Evolutionary conservation across 2,888 invertebrate genomes (phyloP).

Genomic region (Selenia dentaria): DNA sequence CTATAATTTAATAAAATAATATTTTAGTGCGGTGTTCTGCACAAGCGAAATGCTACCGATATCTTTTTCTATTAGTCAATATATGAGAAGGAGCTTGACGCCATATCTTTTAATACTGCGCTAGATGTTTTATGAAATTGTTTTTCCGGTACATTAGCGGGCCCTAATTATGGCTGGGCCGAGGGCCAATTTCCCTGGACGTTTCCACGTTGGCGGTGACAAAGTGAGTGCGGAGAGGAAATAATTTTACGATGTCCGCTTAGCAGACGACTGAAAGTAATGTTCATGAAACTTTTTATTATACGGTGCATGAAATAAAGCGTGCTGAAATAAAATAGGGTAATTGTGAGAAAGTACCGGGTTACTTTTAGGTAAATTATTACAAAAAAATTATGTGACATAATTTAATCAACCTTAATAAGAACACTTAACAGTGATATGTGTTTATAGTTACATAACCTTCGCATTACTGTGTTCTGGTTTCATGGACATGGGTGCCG

Average conservation of each 20-base stretch:
- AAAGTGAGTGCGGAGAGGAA: conserved; percentile 66
- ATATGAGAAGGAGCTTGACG: too few species aligned
- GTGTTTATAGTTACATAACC: too few species aligned
- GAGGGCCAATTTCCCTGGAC: conserved; percentile 74
- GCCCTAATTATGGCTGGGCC: conserved; percentile 77
- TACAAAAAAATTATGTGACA: too few species aligned
- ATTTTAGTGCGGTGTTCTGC: too few species aligned
- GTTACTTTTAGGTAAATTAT: too few species aligned
- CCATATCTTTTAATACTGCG: conserved; percentile 62
- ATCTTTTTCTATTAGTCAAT: too few species aligned
- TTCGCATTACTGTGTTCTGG: too few species aligned
- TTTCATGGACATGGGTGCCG: too few species aligned
- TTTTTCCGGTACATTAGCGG: conserved; percentile 80
- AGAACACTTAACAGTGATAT: too few species aligned
- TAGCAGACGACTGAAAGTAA: conserved; percentile 66
- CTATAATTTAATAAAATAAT: too few species aligned
- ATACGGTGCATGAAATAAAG: conserved; percentile 30
- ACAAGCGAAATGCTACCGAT: too few species aligned
- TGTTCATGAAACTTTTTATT: conserved; percentile 48
- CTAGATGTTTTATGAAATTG: conserved; percentile 79
- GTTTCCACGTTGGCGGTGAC: conserved; percentile 75
- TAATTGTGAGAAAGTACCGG: conserved; percentile 2
- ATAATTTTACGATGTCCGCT: conserved; percentile 66
- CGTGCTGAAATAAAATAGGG: conserved; percentile 18
- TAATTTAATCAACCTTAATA: too few species aligned